These are phyloP conservation scores for Phoxinus dragarum DNA, from an alignment of 2,797 vertebrate genomes.

Conservation along the genomic window DNA sequence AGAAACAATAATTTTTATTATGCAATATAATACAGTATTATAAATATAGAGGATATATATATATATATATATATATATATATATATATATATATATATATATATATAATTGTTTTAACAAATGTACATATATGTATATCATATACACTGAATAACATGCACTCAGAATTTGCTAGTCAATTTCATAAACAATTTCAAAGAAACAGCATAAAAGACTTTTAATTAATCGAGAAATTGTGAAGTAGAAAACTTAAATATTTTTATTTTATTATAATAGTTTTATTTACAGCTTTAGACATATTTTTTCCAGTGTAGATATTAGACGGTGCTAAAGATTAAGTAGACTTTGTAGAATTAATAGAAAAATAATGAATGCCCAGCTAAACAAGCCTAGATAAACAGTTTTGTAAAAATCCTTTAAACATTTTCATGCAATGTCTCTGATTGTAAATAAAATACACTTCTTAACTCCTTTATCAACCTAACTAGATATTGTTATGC, in stretches of 20 bases:
- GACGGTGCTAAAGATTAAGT: not conserved
- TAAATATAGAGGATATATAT: no score
- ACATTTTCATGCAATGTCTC: not conserved
- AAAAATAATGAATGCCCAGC: not conserved
- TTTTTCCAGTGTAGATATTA: not conserved
- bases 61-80: no score
- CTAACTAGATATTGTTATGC: not conserved
- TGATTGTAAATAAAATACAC: not conserved
- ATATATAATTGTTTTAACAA: no score
- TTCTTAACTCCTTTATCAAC: not conserved
- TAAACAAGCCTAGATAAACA: not conserved
- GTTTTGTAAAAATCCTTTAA: not conserved
- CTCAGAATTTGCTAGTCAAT: not conserved
- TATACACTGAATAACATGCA: not conserved
- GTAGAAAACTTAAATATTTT: not conserved
- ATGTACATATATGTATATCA: no score
- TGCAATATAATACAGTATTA: no score
- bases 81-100: no score
- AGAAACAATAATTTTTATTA: no score
- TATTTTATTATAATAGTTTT: not conserved
- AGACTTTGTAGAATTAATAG: not conserved
- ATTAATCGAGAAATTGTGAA: not conserved
- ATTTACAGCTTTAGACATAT: not conserved
- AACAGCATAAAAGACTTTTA: not conserved
- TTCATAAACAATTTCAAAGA: not conserved